Base-by-base conservation (phyloP, 2,888 invertebrate species). In the Epinotia ramella region DNA sequence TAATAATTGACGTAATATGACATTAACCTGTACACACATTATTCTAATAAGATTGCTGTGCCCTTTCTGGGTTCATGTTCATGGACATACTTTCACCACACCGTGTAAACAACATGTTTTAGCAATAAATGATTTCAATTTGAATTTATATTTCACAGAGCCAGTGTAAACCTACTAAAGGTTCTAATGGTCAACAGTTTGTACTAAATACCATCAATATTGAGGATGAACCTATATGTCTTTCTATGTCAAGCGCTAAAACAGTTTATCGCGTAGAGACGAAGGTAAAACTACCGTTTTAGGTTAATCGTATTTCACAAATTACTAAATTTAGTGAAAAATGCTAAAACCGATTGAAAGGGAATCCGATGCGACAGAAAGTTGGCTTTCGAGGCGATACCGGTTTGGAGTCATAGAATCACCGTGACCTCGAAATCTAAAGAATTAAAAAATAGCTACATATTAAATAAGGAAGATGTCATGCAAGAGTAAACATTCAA, bases 381-480 rank as follows among this genome's bases (percentile, higher is more conserved):
- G 91, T 88, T 86, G 79, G 78, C 78, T 84, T 85, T 84, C 78
- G 82, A 80, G 83, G 80, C 80, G 85, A 82, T 40, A 88, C 93
- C 93, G 92, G 93, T 92, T 93, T 87, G 79, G 80, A 76, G 79
- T 75, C 83, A 79, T 82, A 79, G 80, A 75, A 81, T 81, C 79
- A 81, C 73, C 76, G 76, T 82, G 92, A 91, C 92, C 92, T 85
- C 90, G 85, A 90, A 89, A 83, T 81, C 79, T 77, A 76, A 78
- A 84, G 83, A 87, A 88, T 87, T 87, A 87, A 90, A 88, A 91
- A 91, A 91, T 92, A 90, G 88, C 90, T 88, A 92, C 91, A 90
- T 91, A 89, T 87, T 82, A 87, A 89, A 91, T 89, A 84, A 89
- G 91, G 85, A 83, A 79, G 81, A 78, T 81, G 82, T 89, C 79